Conservation (phyloP, 2,888 invertebrate species). For the Zygothrica quintamaculata region DNA sequence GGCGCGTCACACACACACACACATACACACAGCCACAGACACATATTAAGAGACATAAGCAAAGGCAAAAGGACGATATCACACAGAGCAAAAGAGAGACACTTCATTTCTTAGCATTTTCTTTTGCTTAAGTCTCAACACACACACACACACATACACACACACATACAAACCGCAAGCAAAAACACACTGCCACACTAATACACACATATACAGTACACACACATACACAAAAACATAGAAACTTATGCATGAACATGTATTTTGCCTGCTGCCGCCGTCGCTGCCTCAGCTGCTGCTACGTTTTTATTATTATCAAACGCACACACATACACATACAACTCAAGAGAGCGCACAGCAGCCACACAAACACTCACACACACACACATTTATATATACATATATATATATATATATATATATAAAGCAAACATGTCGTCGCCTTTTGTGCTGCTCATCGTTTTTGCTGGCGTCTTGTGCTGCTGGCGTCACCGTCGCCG, state of each 20-base stretch:
- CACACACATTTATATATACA: constrained; percentile 11
- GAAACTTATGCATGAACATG: constrained; percentile 51
- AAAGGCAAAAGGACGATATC: constrained; percentile 35
- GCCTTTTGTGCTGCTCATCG: constrained; percentile 50
- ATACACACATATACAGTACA: constrained; percentile 7
- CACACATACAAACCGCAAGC: constrained; percentile 21
- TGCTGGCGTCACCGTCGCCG: constrained; percentile 25
- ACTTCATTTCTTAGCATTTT: constrained; percentile 77
- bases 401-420: constrained; percentile 21
- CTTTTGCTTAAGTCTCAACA: constrained; percentile 51
- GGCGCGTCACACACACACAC: constrained; percentile 29
- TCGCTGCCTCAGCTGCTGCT: constrained; percentile 54
- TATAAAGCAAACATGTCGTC: constrained; percentile 51
- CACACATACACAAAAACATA: constrained; percentile 22
- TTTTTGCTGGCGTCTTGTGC: constrained; percentile 40
- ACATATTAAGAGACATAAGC: constrained; percentile 22
- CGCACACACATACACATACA: constrained; percentile 40
- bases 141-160: constrained; percentile 36
- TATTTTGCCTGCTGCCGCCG: constrained; percentile 48
- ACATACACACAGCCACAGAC: too few species aligned
- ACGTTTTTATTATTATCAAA: constrained; percentile 75
- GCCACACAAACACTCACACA: constrained; percentile 35
- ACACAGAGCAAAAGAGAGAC: constrained; percentile 54
- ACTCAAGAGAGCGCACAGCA: constrained; percentile 47
- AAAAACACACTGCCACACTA: constrained; percentile 4